Base-by-base conservation (phyloP, 2,113 vertebrate genomes). In the Aramus guarauna region DNA sequence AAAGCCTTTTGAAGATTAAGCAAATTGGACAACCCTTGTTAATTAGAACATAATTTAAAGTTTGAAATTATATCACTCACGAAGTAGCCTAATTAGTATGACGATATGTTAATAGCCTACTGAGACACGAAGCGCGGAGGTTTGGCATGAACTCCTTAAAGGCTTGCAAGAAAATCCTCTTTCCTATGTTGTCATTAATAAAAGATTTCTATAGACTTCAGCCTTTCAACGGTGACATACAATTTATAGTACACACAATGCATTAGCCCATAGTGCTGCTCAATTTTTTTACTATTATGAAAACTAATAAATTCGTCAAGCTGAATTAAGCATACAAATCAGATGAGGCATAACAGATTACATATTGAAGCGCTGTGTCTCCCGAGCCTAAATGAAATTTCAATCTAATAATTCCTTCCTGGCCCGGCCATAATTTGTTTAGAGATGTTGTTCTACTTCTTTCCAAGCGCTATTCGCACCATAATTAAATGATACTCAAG, bases 21-120 rank as follows among this genome's bases (percentile, higher is more conserved):
- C 98, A 98, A 98, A 99, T 98, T 98, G 98, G 98, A 98, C 98
- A 98, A 98, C 96, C 90, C 98, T 98, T 98, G 99, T 99, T 99
- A 99, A 99, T 99, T 99, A 99, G 97, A 97, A 98, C 97, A 98
- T 99, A 98, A 99, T 99, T 98, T 98, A 98, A 99, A 98, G 98
- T 99, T 99, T 98, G 97, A 99, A 99, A 99, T 99, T 98, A 98
- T 98, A 98, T 99, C 98, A 98, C 96, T 98, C 98, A 98, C 97
- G 98, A 98, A 98, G 98, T 98, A 97, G 97, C 97, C 98, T 99
- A 99, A 99, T 99, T 99, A 99, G 98, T 98, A 97, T 96, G 97
- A 98, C 98, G 98, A 98, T 98, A 98, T 98, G 98, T 99, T 99
- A 99, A 99, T 98, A 98, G 97, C 97, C 98, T 98, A 97, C 94